phyloP scores from a whole-genome alignment of 2,113 vertebrate species.

The Chionodraco myersi region DNA sequence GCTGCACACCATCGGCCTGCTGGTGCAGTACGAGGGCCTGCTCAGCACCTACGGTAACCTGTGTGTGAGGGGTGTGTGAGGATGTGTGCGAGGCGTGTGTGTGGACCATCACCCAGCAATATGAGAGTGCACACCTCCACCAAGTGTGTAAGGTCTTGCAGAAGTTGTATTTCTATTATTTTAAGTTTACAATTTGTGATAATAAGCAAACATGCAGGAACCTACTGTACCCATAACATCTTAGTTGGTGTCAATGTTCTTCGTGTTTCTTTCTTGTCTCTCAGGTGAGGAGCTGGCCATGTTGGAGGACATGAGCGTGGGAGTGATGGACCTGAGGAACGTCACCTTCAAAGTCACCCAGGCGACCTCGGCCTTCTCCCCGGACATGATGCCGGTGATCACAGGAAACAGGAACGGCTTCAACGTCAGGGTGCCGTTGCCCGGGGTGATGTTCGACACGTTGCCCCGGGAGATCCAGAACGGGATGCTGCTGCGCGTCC shows the following conservation, averaged over 20 bases:
- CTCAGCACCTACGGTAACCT: constrained; percentile 95
- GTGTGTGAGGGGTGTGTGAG: background rate
- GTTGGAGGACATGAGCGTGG: constrained; percentile 98
- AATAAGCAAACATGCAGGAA: background rate
- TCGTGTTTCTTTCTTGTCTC: no score
- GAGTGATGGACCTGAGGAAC: constrained; percentile 96
- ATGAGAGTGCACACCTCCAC: background rate
- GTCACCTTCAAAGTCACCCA: constrained; percentile 99
- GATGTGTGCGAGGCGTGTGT: background rate
- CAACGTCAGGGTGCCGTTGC: constrained; percentile 94
- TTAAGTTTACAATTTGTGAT: no score
- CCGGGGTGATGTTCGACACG: constrained; percentile 91
- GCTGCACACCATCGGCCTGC: constrained; percentile 95
- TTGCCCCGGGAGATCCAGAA: constrained; percentile 97
- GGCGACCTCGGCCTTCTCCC: constrained; percentile 88
- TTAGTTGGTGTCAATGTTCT: background rate
- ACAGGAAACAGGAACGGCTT: constrained; percentile 97
- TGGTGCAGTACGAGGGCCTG: constrained; percentile 96
- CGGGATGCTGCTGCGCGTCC: constrained; percentile 97
- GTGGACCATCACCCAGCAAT: background rate
- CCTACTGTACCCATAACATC: background rate
- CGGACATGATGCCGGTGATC: constrained; percentile 97
- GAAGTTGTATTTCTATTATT: no score
- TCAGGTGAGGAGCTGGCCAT: constrained; percentile 96
- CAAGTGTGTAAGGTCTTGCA: no score